These are phyloP conservation scores for Aspidiotus destructor DNA, from an alignment of 2,888 invertebrate genomes.

Conservation along the genomic window DNA sequence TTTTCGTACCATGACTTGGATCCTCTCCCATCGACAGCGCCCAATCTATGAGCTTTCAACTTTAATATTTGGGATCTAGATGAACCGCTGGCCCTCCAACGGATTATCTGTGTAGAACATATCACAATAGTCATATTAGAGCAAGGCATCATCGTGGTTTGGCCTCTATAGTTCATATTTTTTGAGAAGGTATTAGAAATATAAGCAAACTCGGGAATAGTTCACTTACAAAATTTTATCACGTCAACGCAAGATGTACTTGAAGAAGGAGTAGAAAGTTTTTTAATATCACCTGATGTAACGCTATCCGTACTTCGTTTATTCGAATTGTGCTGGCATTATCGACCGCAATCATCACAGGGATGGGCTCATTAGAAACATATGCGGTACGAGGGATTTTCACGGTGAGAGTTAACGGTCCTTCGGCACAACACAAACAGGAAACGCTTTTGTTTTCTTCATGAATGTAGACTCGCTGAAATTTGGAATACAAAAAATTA, in stretches of 20 bases:
- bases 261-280: background rate
- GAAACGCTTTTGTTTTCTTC: constrained; percentile 18
- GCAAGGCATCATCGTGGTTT: no score
- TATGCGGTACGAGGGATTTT: constrained; percentile 63
- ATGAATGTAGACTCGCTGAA: constrained; percentile 7
- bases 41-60: constrained; percentile 30
- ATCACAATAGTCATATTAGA: no score
- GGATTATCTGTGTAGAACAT: constrained; percentile 5
- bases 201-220: background rate
- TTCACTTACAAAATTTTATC: background rate
- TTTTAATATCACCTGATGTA: constrained; percentile 6
- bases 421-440: constrained; percentile 58
- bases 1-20: constrained; percentile 34
- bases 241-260: no score
- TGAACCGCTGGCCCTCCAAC: constrained; percentile 21
- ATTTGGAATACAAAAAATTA: background rate
- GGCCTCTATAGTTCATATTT: no score
- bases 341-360: constrained; percentile 60
- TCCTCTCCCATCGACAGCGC: constrained; percentile 28
- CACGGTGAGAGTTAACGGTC: constrained; percentile 59
- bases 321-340: constrained; percentile 64
- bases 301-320: constrained; percentile 44
- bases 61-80: constrained; percentile 22
- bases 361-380: constrained; percentile 65
- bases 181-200: no score